phyloP scores from a whole-genome alignment of 1,140 invertebrate species.

The Lanistes nyassanus region DNA sequence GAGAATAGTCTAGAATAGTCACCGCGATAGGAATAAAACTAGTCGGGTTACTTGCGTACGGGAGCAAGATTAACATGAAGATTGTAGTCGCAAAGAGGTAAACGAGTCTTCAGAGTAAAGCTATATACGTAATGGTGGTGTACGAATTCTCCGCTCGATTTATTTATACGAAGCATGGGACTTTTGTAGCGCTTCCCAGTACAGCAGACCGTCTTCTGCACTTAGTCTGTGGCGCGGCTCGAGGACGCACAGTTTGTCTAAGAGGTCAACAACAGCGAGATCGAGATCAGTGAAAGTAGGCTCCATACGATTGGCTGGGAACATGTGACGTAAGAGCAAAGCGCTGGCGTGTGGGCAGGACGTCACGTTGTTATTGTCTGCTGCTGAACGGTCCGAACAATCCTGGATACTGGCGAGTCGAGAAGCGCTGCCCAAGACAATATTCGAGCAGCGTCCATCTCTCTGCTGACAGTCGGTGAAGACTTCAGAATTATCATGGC shows the following conservation, averaged over 20 bases:
- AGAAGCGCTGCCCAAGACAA: background rate
- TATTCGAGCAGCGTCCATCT: background rate
- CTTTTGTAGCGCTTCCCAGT: constrained; percentile 7
- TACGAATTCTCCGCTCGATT: too few species aligned
- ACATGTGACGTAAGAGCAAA: background rate
- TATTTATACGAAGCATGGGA: too few species aligned
- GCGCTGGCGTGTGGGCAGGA: background rate
- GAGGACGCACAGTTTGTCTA: background rate
- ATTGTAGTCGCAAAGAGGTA: too few species aligned
- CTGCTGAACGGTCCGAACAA: background rate
- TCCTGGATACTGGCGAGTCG: too few species aligned
- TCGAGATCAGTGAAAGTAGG: background rate
- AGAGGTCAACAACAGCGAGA: background rate
- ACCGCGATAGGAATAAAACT: too few species aligned
- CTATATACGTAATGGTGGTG: too few species aligned
- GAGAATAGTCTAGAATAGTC: too few species aligned
- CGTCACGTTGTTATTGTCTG: background rate
- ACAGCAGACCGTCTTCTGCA: constrained; percentile 5
- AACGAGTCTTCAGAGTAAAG: too few species aligned
- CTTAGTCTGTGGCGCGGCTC: background rate
- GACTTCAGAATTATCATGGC: background rate
- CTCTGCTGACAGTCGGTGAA: background rate
- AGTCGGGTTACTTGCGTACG: too few species aligned
- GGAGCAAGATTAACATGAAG: too few species aligned
- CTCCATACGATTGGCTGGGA: background rate